Conservation (phyloP, 2,888 invertebrate genomes). For the Xylota segnis region DNA sequence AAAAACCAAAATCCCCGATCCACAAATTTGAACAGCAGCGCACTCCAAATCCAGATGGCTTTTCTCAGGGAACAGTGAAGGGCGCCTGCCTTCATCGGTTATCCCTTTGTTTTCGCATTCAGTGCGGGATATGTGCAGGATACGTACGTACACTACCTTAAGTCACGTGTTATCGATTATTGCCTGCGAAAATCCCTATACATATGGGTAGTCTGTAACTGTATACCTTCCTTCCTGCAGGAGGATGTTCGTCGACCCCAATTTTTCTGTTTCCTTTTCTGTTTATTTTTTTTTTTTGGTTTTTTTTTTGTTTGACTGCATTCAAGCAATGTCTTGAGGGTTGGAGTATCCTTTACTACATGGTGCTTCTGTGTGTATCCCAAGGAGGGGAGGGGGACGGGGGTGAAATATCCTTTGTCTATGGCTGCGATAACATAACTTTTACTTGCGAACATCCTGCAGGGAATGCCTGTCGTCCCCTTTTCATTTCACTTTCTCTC, state of each 20-base stretch:
- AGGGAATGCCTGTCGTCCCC: background rate
- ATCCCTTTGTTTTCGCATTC: conserved; percentile 9
- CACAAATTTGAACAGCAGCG: background rate
- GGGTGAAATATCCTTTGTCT: conserved; percentile 31
- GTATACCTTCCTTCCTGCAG: conserved; percentile 46
- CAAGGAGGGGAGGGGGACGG: background rate
- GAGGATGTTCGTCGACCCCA: conserved; percentile 59
- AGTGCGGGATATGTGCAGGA: conserved; percentile 18
- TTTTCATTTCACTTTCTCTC: conserved; percentile 56
- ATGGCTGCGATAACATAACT: conserved; percentile 68
- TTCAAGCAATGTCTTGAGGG: conserved; percentile 1
- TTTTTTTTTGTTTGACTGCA: conserved; percentile 46
- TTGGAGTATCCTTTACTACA: background rate
- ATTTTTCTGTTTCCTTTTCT: conserved; percentile 21
- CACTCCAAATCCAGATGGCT: conserved; percentile 35
- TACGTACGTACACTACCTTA: conserved; percentile 50
- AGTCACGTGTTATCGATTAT: conserved; percentile 75
- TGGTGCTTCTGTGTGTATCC: background rate
- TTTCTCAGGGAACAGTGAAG: conserved; percentile 37
- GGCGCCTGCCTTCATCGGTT: conserved; percentile 29
- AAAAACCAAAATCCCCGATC: background rate
- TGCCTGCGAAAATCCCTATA: conserved; percentile 58
- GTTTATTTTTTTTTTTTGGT: conserved; percentile 11
- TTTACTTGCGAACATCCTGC: conserved; percentile 65
- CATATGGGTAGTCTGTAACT: conserved; percentile 21